phyloP scores from a whole-genome alignment of 2,888 invertebrate genomes.

The Hylaea fasciaria region DNA sequence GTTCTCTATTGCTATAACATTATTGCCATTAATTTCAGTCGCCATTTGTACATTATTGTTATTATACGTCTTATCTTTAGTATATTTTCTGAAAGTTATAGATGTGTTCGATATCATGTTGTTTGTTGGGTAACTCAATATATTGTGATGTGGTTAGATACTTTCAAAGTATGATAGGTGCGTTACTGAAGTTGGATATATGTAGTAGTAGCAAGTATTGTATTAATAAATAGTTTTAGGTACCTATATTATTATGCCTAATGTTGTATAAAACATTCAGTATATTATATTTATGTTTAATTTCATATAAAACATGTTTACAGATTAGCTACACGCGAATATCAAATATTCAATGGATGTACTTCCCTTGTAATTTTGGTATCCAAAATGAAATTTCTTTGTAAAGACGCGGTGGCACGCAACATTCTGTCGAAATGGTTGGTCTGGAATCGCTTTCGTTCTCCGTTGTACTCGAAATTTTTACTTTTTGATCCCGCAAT shows the following conservation, averaged over 20 bases:
- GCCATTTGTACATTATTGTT: conserved; percentile 10
- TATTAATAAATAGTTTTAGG: conserved; percentile 10
- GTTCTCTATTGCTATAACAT: conserved; percentile 1
- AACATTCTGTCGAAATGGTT: conserved; percentile 36
- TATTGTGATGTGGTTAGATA: conserved; percentile 6
- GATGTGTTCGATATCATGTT: conserved; percentile 1
- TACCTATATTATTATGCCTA: conserved; percentile 12
- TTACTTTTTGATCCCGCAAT: conserved; percentile 1
- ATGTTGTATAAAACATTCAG: conserved; percentile 5
- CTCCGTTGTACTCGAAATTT: conserved; percentile 50
- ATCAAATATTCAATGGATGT: conserved; percentile 24
- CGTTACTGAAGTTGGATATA: conserved; percentile 10
- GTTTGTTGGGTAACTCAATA: conserved; percentile 15
- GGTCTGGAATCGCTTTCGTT: conserved; percentile 35
- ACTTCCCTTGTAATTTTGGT: conserved; percentile 25
- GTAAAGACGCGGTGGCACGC: conserved; percentile 48
- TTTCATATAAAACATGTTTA: conserved; percentile 5
- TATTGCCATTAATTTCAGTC: conserved; percentile 16
- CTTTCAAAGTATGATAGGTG: conserved; percentile 9
- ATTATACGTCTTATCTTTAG: conserved; percentile 2
- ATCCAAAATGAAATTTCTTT: conserved; percentile 40
- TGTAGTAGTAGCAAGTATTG: too few species aligned
- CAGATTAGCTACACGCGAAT: conserved; percentile 28
- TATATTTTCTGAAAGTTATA: conserved; percentile 13
- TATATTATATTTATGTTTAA: conserved; percentile 14